These are phyloP conservation scores for Alca torda DNA, from an alignment of 2,797 vertebrate species.

Conservation along the genomic window DNA sequence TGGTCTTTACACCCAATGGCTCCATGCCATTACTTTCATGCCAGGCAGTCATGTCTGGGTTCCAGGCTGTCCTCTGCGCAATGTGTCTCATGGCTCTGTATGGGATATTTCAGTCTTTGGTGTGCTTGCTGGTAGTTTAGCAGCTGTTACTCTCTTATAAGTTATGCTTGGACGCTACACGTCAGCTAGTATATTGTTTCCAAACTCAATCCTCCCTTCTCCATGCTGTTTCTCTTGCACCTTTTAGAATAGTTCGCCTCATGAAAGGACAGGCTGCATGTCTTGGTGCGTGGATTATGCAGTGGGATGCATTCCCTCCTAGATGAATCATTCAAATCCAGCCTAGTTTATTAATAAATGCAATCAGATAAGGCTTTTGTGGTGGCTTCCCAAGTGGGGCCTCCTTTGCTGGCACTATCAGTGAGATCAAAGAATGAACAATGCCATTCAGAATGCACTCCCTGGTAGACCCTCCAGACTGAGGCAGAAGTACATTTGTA, in stretches of 20 bases:
- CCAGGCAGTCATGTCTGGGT: slow-evolving; percentile 9
- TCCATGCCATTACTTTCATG: not conserved
- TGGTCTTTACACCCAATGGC: slow-evolving; percentile 3
- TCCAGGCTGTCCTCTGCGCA: slow-evolving; percentile 3
- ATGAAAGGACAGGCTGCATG: not conserved
- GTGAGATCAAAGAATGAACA: slow-evolving; percentile 38
- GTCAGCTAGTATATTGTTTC: not conserved
- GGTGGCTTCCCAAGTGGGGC: not conserved
- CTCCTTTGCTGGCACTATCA: not conserved
- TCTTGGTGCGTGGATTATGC: not conserved
- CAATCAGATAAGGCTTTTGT: slow-evolving; percentile 42
- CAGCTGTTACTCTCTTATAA: slow-evolving; percentile 2
- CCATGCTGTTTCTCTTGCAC: not conserved
- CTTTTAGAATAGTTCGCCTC: not conserved
- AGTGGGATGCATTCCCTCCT: slow-evolving; percentile 1
- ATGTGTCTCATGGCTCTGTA: not conserved
- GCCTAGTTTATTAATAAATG: slow-evolving; percentile 29
- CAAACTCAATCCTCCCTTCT: not conserved
- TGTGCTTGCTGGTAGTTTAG: not conserved
- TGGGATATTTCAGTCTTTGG: not conserved
- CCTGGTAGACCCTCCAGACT: not conserved
- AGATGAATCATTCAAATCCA: slow-evolving; percentile 34
- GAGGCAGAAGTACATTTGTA: not conserved
- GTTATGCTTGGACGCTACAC: not conserved
- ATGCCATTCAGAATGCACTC: slow-evolving; percentile 4